A percentile compares a stretch with the other conserved stretches of the same genome.
Conservation (phyloP, 2,888 invertebrate genomes). For the Fragum fragum region DNA sequence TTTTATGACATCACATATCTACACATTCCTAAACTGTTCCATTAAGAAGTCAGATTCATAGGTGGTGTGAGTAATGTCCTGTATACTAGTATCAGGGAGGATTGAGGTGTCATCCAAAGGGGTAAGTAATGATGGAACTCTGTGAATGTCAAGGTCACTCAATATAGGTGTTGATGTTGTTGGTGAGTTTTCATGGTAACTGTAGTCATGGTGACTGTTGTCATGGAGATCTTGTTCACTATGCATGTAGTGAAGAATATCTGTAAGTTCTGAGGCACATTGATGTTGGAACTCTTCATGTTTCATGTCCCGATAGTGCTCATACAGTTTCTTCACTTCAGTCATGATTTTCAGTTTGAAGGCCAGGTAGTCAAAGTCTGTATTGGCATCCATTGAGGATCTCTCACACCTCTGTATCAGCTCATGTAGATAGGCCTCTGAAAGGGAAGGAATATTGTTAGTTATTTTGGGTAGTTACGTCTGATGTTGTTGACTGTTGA, state of each 20-base stretch:
- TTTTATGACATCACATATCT: too few species aligned
- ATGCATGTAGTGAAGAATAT: not conserved
- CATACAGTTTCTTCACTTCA: constrained; percentile 18
- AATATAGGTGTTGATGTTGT: not conserved
- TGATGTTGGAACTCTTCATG: constrained; percentile 24
- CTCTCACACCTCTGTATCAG: not conserved
- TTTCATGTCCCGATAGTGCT: constrained; percentile 24
- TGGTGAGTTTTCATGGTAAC: not conserved
- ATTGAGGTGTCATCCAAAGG: not conserved
- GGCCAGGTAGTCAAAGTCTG: constrained; percentile 7
- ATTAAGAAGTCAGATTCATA: not conserved
- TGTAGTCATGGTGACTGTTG: not conserved
- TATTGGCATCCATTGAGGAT: not conserved
- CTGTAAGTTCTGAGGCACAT: constrained; percentile 6
- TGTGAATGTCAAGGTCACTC: constrained; percentile 10
- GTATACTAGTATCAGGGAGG: not conserved
- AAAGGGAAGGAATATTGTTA: not conserved
- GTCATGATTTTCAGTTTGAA: constrained; percentile 27
- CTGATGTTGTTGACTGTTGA: too few species aligned
- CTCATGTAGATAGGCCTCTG: constrained; percentile 1
- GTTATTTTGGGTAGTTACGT: too few species aligned
- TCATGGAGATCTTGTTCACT: not conserved
- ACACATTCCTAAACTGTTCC: constrained; percentile 16
- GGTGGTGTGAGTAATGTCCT: not conserved
- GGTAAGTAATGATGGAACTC: constrained; percentile 9